Conservation (phyloP, 2,797 vertebrate species). For the Ciconia nigra region DNA sequence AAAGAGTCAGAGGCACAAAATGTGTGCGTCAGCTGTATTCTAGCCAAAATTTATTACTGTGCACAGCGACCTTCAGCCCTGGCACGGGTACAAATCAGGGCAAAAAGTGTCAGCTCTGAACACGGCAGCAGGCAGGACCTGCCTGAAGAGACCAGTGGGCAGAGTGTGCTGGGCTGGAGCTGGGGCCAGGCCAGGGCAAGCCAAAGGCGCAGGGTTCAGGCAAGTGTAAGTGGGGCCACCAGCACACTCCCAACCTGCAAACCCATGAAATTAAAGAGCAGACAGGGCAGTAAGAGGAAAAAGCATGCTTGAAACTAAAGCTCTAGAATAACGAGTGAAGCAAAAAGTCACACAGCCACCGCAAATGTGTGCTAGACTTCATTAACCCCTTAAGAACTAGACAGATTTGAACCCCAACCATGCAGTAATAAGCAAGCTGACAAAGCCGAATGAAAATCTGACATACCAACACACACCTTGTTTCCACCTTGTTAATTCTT, state of each 20-base stretch:
- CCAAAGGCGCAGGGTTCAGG: background rate
- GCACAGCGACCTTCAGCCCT: slow-evolving; percentile 44
- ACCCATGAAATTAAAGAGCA: rapidly evolving
- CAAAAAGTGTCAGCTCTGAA: background rate
- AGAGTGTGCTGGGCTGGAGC: background rate
- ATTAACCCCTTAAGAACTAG: background rate
- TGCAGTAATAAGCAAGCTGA: rapidly evolving
- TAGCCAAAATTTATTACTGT: slow-evolving; percentile 26
- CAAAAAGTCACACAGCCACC: background rate
- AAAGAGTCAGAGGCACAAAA: background rate
- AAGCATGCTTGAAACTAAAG: background rate
- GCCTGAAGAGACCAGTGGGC: background rate
- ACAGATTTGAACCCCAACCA: background rate
- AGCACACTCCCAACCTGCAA: background rate
- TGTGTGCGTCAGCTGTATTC: background rate
- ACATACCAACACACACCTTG: background rate
- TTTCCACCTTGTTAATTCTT: background rate
- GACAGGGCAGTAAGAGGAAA: background rate
- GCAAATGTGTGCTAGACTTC: background rate
- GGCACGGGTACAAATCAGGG: background rate
- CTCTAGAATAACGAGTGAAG: background rate
- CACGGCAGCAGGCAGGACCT: background rate
- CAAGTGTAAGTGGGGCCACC: background rate
- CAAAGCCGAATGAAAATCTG: background rate
- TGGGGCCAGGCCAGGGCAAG: background rate